Percentiles rank a stretch among this genome's conserved stretches.
Conservation (phyloP, 2,888 invertebrate species). For the Thecocarcelia acutangulata region DNA sequence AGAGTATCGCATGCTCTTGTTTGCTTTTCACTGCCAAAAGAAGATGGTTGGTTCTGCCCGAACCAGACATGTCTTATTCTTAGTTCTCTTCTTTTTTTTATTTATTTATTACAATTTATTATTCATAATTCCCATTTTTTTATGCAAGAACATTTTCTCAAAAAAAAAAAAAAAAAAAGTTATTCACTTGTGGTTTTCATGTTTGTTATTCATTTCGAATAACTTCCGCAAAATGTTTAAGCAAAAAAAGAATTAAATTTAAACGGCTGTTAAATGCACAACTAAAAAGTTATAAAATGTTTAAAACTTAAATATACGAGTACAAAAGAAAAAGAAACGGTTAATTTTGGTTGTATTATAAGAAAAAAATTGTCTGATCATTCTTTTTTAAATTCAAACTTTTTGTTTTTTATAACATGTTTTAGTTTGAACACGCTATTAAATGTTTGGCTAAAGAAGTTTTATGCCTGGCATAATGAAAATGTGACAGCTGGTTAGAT, state of each 20-base stretch:
- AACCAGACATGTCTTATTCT: slow-evolving; percentile 52
- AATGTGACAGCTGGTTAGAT: slow-evolving; percentile 58
- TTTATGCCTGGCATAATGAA: slow-evolving; percentile 46
- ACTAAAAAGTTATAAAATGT: slow-evolving; percentile 38
- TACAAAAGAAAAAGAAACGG: slow-evolving; percentile 41
- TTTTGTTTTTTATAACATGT: slow-evolving; percentile 41
- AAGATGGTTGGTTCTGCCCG: slow-evolving; percentile 27
- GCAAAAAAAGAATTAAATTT: slow-evolving; percentile 37
- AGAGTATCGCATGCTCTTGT: slow-evolving; percentile 7
- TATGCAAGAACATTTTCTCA: slow-evolving; percentile 12
- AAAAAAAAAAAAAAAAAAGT: neutral
- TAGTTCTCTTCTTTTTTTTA: slow-evolving; percentile 23
- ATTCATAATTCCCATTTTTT: slow-evolving; percentile 58
- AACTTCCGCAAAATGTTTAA: slow-evolving; percentile 51
- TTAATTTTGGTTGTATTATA: slow-evolving; percentile 35
- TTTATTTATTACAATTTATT: slow-evolving; percentile 45
- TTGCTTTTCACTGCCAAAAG: slow-evolving; percentile 41
- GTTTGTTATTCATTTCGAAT: slow-evolving; percentile 62
- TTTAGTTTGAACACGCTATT: slow-evolving; percentile 50
- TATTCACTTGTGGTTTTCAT: slow-evolving; percentile 54
- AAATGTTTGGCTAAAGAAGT: slow-evolving; percentile 25
- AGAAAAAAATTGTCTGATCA: slow-evolving; percentile 51
- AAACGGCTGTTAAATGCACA: slow-evolving; percentile 56
- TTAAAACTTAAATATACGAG: slow-evolving; percentile 29
- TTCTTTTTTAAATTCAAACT: slow-evolving; percentile 38